These are phyloP conservation scores for Hirtodrosophila confusa DNA, from an alignment of 2,888 invertebrate species.

Conservation along the genomic window DNA sequence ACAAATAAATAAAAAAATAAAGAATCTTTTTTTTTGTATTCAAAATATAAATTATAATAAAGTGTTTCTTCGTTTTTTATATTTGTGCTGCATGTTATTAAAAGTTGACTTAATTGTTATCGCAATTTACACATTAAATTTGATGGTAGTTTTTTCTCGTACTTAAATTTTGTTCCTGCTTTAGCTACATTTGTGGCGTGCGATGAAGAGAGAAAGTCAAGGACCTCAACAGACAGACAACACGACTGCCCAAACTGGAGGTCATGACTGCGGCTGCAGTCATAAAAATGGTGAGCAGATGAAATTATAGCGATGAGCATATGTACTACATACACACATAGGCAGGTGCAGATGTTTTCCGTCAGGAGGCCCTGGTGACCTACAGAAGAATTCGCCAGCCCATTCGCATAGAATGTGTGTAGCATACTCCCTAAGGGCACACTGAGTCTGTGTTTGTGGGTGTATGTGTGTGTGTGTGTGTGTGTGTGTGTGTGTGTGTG, in stretches of 20 bases:
- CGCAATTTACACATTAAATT: no score
- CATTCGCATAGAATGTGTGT: conserved; percentile 32
- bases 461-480: conserved; percentile 12
- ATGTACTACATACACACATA: conserved; percentile 17
- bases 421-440: conserved; percentile 56
- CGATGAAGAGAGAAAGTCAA: conserved; percentile 48
- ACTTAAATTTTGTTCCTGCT: conserved; percentile 3
- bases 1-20: no score
- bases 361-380: conserved; percentile 28
- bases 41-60: no score
- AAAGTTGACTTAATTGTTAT: no score
- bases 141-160: background rate
- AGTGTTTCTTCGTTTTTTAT: no score
- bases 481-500: conserved; percentile 13
- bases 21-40: no score
- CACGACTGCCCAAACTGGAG: conserved; percentile 19
- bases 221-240: conserved; percentile 41
- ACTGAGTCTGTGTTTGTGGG: conserved; percentile 25
- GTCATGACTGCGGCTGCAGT: conserved; percentile 44
- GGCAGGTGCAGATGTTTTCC: conserved; percentile 50
- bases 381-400: conserved; percentile 30
- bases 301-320: conserved; percentile 52
- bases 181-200: conserved; percentile 6
- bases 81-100: no score
- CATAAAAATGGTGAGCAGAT: conserved; percentile 56